Evolutionary conservation across 2,888 invertebrate genomes (phyloP), one percentile per base, ranked within the genome.

Genomic region (Rotaria macrura): DNA sequence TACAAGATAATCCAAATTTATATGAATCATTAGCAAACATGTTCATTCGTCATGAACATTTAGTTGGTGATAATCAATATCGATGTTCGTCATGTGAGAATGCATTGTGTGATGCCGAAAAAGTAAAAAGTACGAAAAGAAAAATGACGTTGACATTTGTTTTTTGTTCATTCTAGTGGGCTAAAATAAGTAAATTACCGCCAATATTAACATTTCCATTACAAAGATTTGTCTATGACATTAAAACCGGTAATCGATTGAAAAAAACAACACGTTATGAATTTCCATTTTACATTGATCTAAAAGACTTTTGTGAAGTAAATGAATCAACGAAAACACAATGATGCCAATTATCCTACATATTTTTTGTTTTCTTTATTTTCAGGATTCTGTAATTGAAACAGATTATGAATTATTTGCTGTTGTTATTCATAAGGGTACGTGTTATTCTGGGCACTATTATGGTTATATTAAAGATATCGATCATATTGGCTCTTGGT

Each of bases 381-480:
- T 25, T 40, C 10, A 87, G 52, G 83, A 83, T 57, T 54, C 85
- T 23, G 25, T 87, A 65, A 88, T 87, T 49, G 88, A 88, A 52
- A 86, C 87, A 23, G 87, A 88, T 29, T 91, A 91, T 88, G 90
- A 91, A 85, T 87, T 91, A 72, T 91, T 90, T 87, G 90, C 91
- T 47, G 90, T 91, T 25, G 89, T 91, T 10, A 90, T 91, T 85
- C 91, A 91, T 87, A 88, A 89, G 85, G 91, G 91, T 38, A 89
- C 90, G 84, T 89, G 90, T 5, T 88, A 90, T 87, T 90, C 91
- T 25, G 91, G 91, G 12, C 91, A 91, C 88, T 91, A 91, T 87
- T 89, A 90, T 87, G 90, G 91, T 65, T 91, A 89, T 87, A 90
- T 91, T 74, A 88, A 90, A 86, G 91, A 91, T 88, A 88, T 91